phyloP scores from a whole-genome alignment of 1,140 invertebrate genomes.

The Leucophenga varia region DNA sequence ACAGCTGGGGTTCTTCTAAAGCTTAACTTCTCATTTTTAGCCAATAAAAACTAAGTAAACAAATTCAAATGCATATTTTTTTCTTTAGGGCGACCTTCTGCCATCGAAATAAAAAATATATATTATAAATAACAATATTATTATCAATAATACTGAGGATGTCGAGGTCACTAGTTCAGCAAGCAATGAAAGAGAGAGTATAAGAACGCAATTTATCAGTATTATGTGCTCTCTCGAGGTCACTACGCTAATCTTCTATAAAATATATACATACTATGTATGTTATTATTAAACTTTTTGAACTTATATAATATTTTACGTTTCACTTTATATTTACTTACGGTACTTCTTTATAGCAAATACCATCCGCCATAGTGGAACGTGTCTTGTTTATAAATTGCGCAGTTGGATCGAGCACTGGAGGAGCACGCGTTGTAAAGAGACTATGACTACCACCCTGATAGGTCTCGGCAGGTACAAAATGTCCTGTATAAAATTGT shows the following conservation, averaged over 20 bases:
- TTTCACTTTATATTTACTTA: conserved; percentile 53
- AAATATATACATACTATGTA: not conserved
- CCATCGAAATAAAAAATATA: too few species aligned
- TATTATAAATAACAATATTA: too few species aligned
- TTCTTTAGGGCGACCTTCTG: conserved; percentile 37
- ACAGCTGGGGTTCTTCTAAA: too few species aligned
- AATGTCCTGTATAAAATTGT: conserved; percentile 16
- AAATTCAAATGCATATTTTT: too few species aligned
- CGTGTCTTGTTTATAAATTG: conserved; percentile 49
- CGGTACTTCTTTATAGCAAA: conserved; percentile 62
- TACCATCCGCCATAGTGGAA: conserved; percentile 53
- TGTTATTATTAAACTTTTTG: not conserved
- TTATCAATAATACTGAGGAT: conserved; percentile 29
- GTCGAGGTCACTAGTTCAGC: conserved; percentile 41
- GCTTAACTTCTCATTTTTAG: too few species aligned
- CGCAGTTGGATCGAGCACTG: conserved; percentile 39
- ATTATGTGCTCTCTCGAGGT: too few species aligned
- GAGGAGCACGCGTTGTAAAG: conserved; percentile 18
- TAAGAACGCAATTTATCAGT: too few species aligned
- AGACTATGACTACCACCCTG: conserved; percentile 20
- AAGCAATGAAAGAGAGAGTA: too few species aligned
- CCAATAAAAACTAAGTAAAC: too few species aligned
- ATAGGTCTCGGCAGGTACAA: conserved; percentile 40
- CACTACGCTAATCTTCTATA: not conserved
- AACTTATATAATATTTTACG: not conserved